These are phyloP conservation scores for Semotilus atromaculatus DNA, from an alignment of 2,797 vertebrate species.

Conservation along the genomic window DNA sequence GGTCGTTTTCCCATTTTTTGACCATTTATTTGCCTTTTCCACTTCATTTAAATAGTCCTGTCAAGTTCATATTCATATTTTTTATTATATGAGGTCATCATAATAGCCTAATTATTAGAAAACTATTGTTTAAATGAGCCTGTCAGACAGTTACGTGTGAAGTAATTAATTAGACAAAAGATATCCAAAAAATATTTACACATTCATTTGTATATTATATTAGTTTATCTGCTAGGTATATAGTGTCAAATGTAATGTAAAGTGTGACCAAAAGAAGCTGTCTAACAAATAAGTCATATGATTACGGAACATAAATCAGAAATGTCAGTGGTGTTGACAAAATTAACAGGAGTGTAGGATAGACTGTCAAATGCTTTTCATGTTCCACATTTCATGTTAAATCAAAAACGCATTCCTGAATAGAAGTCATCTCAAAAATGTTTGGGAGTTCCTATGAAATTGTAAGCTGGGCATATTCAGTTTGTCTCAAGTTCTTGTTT, in stretches of 20 bases:
- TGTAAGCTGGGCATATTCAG: background rate
- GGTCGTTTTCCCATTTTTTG: background rate
- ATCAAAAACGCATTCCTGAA: conserved; percentile 20
- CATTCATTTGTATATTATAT: background rate
- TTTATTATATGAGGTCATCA: background rate
- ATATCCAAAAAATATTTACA: too few relatives aligned
- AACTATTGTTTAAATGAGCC: background rate
- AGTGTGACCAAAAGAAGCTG: background rate
- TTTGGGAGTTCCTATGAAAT: background rate
- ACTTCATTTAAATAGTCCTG: background rate
- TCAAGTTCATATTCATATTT: background rate
- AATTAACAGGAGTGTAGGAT: background rate
- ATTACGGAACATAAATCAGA: conserved; percentile 17
- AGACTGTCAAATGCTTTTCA: conserved; percentile 23
- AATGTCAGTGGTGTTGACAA: conserved; percentile 22
- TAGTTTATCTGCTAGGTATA: background rate
- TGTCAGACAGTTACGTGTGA: background rate
- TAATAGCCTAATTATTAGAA: background rate
- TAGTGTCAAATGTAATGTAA: background rate
- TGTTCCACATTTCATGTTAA: conserved; percentile 20
- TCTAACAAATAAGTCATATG: background rate
- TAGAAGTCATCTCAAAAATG: conserved; percentile 11
- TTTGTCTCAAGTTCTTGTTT: conserved; percentile 24
- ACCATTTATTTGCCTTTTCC: background rate
- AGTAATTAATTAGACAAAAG: background rate